Percentiles rank a stretch among this genome's conserved stretches.
Conservation (phyloP, 2,113 vertebrate genomes). For the Haemorhous mexicanus region DNA sequence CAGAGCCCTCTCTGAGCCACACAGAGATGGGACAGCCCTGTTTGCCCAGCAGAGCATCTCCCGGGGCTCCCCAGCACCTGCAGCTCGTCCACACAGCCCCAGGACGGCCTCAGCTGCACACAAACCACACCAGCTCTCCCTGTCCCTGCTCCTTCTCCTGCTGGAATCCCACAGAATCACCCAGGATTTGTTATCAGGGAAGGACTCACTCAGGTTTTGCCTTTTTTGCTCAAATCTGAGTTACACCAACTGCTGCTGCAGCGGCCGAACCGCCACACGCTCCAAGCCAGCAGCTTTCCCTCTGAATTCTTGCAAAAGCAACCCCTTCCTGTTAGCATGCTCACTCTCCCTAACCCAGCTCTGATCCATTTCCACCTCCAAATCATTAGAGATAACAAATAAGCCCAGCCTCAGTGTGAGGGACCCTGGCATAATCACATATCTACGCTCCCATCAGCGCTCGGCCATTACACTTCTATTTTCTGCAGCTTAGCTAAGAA, state of each 20-base stretch:
- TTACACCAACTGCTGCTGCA: background rate
- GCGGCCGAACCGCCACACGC: accelerated
- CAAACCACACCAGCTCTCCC: accelerated
- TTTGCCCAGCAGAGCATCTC: background rate
- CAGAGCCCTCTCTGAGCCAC: background rate
- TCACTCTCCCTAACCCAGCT: background rate
- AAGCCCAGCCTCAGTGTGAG: background rate
- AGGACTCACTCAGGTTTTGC: background rate
- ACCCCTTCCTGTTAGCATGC: background rate
- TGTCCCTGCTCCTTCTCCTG: accelerated
- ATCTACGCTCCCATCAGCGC: background rate
- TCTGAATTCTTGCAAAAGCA: background rate
- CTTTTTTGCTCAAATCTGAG: background rate
- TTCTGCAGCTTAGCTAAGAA: conserved; percentile 4
- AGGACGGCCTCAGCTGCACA: accelerated
- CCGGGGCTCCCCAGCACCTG: background rate
- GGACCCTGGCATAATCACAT: background rate
- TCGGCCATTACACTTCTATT: background rate
- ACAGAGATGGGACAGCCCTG: accelerated
- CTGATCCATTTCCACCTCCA: conserved; percentile 1
- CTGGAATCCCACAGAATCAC: background rate
- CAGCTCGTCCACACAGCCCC: background rate
- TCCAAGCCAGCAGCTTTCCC: background rate
- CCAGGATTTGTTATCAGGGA: background rate
- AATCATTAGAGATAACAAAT: conserved; percentile 24